A percentile compares a stretch with the other conserved stretches of the same genome.
Evolutionary conservation across 2,113 vertebrate species (phyloP).

Genomic region (Choloepus hoffmanni): DNA sequence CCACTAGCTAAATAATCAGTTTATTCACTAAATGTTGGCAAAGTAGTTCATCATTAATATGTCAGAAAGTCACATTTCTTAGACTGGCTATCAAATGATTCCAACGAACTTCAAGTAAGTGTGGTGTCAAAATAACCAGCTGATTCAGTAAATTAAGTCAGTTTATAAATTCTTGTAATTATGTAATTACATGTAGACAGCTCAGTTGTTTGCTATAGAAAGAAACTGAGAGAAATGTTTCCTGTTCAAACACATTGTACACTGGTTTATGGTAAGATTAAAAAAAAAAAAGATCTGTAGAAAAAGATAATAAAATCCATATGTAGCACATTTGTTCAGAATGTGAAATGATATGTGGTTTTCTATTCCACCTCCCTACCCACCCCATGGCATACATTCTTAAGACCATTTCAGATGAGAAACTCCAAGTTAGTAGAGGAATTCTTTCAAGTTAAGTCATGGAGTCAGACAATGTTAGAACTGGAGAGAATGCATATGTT

Average conservation of each 20-base stretch:
- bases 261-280: not conserved
- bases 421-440: not conserved
- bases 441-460: not conserved
- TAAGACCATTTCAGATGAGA: conserved; percentile 8
- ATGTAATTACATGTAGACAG: not conserved
- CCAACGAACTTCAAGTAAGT: conserved; percentile 25
- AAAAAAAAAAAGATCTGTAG: not conserved
- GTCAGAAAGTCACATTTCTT: conserved; percentile 22
- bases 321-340: conserved; percentile 36
- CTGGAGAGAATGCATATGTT: not conserved
- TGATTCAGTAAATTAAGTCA: conserved; percentile 38
- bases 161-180: conserved; percentile 29
- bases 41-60: not conserved
- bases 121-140: conserved; percentile 27
- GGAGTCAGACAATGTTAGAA: not conserved
- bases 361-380: not conserved
- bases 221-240: conserved; percentile 40
- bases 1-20: not conserved
- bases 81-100: conserved; percentile 13
- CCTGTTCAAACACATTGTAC: conserved; percentile 33
- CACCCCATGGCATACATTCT: not conserved
- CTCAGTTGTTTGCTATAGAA: conserved; percentile 45
- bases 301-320: conserved; percentile 33
- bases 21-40: conserved; percentile 10
- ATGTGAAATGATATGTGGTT: conserved; percentile 30